Conservation (phyloP, 2,113 vertebrate species). For the Noturus placidus region DNA sequence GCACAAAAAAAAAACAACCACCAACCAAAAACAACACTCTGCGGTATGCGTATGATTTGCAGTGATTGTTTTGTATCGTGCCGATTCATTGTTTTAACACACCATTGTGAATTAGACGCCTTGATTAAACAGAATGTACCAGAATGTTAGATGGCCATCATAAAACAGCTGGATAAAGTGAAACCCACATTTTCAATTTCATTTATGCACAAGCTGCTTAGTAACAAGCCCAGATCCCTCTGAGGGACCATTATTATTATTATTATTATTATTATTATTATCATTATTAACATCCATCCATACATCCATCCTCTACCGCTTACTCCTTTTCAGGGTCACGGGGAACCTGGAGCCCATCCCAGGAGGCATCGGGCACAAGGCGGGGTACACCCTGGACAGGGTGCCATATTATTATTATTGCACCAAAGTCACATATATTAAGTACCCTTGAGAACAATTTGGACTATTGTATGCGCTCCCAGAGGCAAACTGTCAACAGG, state of each 20-base stretch:
- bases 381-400: too few species aligned
- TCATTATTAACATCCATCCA: too few species aligned
- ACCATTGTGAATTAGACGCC: background rate
- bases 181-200: background rate
- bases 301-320: too few species aligned
- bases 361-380: too few species aligned
- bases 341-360: too few species aligned
- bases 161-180: background rate
- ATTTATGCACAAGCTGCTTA: background rate
- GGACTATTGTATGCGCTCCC: background rate
- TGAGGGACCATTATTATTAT: background rate
- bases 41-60: background rate
- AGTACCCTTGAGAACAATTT: background rate
- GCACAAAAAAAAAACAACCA: background rate
- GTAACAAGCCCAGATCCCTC: background rate
- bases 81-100: background rate
- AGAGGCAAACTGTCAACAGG: background rate
- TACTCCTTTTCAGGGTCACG: too few species aligned
- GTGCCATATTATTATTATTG: too few species aligned
- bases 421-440: background rate
- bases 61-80: background rate
- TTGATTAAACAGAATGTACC: background rate
- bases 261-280: too few species aligned
- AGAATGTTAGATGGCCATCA: background rate
- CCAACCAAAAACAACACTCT: background rate